Conservation (phyloP, 2,113 vertebrate genomes). For the Xerus inauris region DNA sequence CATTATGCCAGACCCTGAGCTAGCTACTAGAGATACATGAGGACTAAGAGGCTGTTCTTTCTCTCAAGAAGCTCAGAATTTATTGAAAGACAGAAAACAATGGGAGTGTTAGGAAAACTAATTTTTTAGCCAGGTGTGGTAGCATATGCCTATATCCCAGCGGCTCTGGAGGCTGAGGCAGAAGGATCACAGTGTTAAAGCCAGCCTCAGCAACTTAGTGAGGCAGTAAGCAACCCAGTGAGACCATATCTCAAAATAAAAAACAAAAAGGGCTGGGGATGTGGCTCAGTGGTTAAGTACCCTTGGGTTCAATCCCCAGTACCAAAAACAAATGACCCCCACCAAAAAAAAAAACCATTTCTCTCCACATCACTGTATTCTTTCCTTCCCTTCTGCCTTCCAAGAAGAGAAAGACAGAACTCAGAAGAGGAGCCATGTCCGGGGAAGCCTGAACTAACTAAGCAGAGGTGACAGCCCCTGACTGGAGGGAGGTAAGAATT, state of each 20-base stretch:
- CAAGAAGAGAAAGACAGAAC: background rate
- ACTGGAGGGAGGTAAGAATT: background rate
- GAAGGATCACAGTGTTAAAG: too few relatives aligned
- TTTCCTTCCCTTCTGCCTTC: background rate
- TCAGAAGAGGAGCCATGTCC: background rate
- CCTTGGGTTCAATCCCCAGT: too few relatives aligned
- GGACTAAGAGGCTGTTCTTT: background rate
- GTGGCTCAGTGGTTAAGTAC: too few relatives aligned
- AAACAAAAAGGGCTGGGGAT: too few relatives aligned
- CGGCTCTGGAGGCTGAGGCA: too few relatives aligned
- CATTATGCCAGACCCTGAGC: background rate
- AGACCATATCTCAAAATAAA: too few relatives aligned
- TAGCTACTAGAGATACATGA: background rate
- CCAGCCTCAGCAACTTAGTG: too few relatives aligned
- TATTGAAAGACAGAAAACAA: conserved; percentile 1
- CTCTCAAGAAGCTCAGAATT: background rate
- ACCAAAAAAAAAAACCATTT: background rate
- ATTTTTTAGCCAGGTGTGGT: background rate
- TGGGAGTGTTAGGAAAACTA: background rate
- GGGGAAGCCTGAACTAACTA: background rate
- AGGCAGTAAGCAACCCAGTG: too few relatives aligned
- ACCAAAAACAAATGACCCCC: too few relatives aligned
- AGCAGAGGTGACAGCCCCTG: background rate
- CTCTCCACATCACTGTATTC: background rate
- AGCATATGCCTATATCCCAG: too few relatives aligned